phyloP scores from a whole-genome alignment of 2,888 invertebrate species.

The Temnothorax unifasciatus region DNA sequence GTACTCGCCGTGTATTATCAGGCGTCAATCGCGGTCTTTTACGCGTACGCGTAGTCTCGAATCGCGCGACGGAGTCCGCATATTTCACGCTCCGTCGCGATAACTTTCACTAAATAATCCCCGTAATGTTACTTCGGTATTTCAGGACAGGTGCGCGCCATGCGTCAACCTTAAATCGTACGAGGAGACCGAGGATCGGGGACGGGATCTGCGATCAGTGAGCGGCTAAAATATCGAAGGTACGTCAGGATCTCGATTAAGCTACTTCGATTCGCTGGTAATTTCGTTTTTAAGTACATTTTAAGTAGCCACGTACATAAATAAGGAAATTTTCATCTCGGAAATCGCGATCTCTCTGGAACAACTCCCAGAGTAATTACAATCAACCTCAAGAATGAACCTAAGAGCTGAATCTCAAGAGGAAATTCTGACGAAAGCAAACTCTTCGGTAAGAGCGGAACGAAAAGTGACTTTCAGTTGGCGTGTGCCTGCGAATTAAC shows the following conservation, averaged over 20 bases:
- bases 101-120: conserved; percentile 49
- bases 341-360: neutral
- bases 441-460: neutral
- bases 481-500: neutral
- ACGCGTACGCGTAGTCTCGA: neutral
- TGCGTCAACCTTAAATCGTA: conserved; percentile 75
- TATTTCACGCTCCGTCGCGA: conserved; percentile 46
- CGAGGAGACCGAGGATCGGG: conserved; percentile 69
- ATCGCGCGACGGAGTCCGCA: conserved; percentile 28
- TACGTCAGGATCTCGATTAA: conserved; percentile 37
- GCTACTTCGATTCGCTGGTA: neutral
- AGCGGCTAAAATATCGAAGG: conserved; percentile 63
- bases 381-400: neutral
- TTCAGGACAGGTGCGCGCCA: conserved; percentile 75
- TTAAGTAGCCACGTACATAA: neutral
- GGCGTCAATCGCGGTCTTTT: conserved; percentile 27
- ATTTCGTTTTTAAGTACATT: neutral
- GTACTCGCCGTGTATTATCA: conserved; percentile 34
- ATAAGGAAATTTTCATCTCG: neutral
- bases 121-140: conserved; percentile 55
- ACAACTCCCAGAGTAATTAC: neutral
- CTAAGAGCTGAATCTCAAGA: neutral
- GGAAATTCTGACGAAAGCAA: conserved; percentile 13
- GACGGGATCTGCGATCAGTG: conserved; percentile 55
- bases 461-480: neutral